Conservation (phyloP, 1,140 invertebrate genomes). For the Liolophura sinensis region DNA sequence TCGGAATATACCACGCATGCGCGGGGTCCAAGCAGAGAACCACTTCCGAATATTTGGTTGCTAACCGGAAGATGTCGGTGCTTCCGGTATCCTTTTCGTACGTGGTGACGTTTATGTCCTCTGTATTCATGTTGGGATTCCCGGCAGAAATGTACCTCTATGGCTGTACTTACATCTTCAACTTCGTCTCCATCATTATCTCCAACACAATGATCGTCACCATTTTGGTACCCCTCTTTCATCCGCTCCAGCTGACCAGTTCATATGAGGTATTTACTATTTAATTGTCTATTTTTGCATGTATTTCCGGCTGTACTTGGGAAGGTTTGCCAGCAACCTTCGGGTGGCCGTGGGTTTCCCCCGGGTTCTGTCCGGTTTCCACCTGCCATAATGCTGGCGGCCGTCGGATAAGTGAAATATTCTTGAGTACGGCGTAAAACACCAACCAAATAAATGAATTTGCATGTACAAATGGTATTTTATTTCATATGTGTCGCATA, state of each 20-base stretch:
- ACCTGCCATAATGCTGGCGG: too few relatives aligned
- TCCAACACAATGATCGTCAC: slow-evolving; percentile 78
- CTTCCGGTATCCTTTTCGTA: slow-evolving; percentile 55
- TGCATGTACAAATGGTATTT: too few relatives aligned
- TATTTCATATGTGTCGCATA: too few relatives aligned
- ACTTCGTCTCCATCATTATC: slow-evolving; percentile 58
- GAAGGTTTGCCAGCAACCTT: too few relatives aligned
- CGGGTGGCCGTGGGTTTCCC: too few relatives aligned
- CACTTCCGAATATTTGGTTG: slow-evolving; percentile 74
- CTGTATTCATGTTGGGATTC: slow-evolving; percentile 79
- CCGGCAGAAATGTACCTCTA: slow-evolving; percentile 39
- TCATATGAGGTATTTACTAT: slow-evolving; percentile 88
- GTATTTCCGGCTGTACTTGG: too few relatives aligned
- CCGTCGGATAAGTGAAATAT: too few relatives aligned
- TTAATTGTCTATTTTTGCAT: too few relatives aligned
- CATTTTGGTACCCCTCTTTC: slow-evolving; percentile 85
- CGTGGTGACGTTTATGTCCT: slow-evolving; percentile 83
- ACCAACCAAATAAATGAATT: too few relatives aligned
- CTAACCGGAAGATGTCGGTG: slow-evolving; percentile 74
- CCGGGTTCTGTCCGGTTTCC: too few relatives aligned
- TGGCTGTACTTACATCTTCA: slow-evolving; percentile 31
- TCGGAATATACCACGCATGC: slow-evolving; percentile 79
- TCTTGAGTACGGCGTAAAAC: too few relatives aligned
- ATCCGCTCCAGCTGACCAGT: slow-evolving; percentile 78
- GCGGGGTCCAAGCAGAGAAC: slow-evolving; percentile 83